These are phyloP conservation scores for Onthophagus sagittarius DNA, from an alignment of 2,888 invertebrate genomes.

Conservation along the genomic window DNA sequence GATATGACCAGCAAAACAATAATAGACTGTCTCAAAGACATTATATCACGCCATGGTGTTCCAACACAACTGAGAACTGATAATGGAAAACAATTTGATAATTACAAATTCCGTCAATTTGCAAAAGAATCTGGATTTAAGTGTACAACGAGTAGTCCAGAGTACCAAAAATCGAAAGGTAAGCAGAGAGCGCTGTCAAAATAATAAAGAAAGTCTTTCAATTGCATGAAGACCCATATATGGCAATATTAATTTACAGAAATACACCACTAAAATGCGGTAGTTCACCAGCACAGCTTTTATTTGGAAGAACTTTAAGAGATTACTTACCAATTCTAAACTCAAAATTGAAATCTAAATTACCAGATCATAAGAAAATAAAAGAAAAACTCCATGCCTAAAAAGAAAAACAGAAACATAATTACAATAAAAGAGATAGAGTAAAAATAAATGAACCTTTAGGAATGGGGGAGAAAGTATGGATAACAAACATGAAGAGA, in stretches of 20 bases:
- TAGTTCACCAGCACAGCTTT: conserved; percentile 1
- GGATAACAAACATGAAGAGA: background rate
- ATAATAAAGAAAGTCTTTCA: too few relatives aligned
- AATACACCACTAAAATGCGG: conserved; percentile 5
- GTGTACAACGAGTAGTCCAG: background rate
- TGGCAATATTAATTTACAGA: background rate
- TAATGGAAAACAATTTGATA: too few relatives aligned
- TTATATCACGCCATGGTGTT: too few relatives aligned
- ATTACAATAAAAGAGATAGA: background rate
- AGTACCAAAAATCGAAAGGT: conserved; percentile 20
- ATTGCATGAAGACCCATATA: background rate
- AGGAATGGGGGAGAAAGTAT: background rate
- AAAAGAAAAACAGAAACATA: background rate
- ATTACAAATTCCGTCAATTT: too few relatives aligned
- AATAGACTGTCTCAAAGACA: too few relatives aligned
- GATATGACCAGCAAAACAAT: too few relatives aligned
- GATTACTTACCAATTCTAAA: background rate
- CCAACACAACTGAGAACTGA: too few relatives aligned
- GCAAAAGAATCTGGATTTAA: too few relatives aligned
- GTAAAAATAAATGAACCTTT: too few relatives aligned
- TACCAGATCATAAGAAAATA: background rate
- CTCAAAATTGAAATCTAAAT: background rate
- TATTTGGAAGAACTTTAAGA: background rate
- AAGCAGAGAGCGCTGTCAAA: too few relatives aligned
- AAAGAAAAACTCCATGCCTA: background rate